These are phyloP conservation scores for Esox lucius DNA, from an alignment of 2,797 vertebrate genomes.

Conservation along the genomic window DNA sequence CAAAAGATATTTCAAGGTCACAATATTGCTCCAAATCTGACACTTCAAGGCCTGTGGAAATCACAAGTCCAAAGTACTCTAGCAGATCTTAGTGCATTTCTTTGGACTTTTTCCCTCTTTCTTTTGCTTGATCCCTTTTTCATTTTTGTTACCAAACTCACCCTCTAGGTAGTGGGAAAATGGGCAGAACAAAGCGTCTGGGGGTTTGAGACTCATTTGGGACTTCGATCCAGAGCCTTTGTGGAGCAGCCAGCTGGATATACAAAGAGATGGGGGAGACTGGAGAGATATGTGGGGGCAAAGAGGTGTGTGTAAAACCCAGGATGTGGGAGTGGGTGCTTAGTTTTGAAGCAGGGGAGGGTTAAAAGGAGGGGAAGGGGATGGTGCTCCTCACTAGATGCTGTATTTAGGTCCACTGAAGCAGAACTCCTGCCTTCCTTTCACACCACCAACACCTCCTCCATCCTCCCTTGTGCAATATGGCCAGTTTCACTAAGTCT, in stretches of 20 bases:
- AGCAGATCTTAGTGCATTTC: slow-evolving; percentile 35
- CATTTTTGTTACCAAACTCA: slow-evolving; percentile 62
- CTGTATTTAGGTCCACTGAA: slow-evolving; percentile 78
- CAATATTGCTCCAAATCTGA: slow-evolving; percentile 5
- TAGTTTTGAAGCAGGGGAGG: slow-evolving; percentile 50
- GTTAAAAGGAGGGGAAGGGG: slow-evolving; percentile 35
- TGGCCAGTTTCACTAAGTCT: slow-evolving; percentile 12
- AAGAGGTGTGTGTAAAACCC: slow-evolving; percentile 45
- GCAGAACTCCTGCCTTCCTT: slow-evolving; percentile 78
- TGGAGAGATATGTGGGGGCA: slow-evolving; percentile 60
- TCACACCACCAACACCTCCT: slow-evolving; percentile 62
- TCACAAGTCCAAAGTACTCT: slow-evolving; percentile 16
- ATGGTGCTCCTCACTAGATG: slow-evolving; percentile 58
- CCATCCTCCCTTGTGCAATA: slow-evolving; percentile 32
- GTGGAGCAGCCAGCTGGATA: slow-evolving; percentile 84
- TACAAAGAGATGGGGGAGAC: slow-evolving; percentile 77
- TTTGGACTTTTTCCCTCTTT: slow-evolving; percentile 26
- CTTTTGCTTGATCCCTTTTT: slow-evolving; percentile 37
- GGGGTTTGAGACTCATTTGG: slow-evolving; percentile 74
- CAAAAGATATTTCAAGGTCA: slow-evolving; percentile 29
- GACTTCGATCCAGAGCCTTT: slow-evolving; percentile 75
- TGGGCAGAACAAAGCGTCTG: slow-evolving; percentile 81
- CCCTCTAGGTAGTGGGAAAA: slow-evolving; percentile 85
- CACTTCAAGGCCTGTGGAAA: slow-evolving; percentile 8
- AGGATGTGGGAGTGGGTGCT: slow-evolving; percentile 64